These are phyloP conservation scores for Amphilophus citrinellus DNA, from an alignment of 2,113 vertebrate genomes.

Conservation along the genomic window DNA sequence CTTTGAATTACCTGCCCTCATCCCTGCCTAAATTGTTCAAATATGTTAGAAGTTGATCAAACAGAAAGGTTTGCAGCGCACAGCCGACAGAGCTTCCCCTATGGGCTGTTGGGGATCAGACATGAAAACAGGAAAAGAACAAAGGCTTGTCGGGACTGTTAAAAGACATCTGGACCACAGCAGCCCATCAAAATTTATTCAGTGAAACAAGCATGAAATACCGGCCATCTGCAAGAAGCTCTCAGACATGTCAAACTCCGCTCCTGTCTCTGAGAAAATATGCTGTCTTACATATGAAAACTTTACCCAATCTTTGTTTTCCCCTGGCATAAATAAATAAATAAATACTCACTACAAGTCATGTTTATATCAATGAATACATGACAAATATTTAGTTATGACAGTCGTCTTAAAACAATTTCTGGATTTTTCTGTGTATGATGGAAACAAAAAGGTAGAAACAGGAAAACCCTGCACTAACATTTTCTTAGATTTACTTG, in stretches of 20 bases:
- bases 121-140: conserved; percentile 69
- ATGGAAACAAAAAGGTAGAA: not conserved
- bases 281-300: not conserved
- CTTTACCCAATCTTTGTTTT: conserved; percentile 12
- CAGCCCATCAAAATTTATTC: conserved; percentile 60
- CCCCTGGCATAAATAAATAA: not conserved
- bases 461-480: not conserved
- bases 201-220: conserved; percentile 60
- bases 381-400: not conserved
- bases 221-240: conserved; percentile 33
- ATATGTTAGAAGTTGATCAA: conserved; percentile 70
- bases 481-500: not conserved
- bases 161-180: conserved; percentile 54
- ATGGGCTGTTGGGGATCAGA: conserved; percentile 66
- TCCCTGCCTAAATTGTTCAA: conserved; percentile 67
- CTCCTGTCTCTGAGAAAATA: conserved; percentile 14
- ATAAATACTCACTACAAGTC: not conserved
- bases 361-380: not conserved
- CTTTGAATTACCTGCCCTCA: conserved; percentile 66
- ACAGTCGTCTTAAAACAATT: not conserved
- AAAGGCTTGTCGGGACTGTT: conserved; percentile 69
- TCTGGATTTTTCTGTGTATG: not conserved
- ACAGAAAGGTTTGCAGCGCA: conserved; percentile 52
- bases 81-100: conserved; percentile 54
- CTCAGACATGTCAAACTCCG: conserved; percentile 48